Evolutionary conservation across 1,140 invertebrate genomes (phyloP).

Genomic region (Drosophila tani): DNA sequence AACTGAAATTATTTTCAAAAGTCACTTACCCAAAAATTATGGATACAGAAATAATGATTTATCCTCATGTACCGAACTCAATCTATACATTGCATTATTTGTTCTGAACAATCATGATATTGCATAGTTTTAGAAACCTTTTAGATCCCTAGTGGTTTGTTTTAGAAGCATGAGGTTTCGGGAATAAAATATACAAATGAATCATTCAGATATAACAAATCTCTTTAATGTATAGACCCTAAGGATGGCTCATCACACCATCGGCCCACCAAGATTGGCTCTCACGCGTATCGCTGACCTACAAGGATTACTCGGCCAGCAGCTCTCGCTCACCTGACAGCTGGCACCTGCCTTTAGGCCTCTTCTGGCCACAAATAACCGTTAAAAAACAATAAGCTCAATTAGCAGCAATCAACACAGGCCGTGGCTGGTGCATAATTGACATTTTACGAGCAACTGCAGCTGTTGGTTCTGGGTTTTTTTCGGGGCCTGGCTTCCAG

Average conservation of each 20-base stretch:
- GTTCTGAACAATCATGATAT: no score
- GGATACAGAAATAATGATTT: no score
- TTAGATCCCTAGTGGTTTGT: no score
- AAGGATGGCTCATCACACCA: not conserved
- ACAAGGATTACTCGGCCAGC: conserved; percentile 9
- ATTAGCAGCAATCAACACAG: conserved; percentile 68
- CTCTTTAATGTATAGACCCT: no score
- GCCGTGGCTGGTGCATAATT: conserved; percentile 55
- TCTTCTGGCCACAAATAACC: conserved; percentile 36
- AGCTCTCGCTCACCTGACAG: conserved; percentile 18
- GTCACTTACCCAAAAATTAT: no score
- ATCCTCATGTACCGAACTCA: no score
- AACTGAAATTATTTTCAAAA: no score
- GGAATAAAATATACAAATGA: not conserved
- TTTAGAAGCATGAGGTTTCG: not conserved
- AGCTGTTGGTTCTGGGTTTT: conserved; percentile 54
- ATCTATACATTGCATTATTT: no score
- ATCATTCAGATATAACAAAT: no score
- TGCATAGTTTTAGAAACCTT: no score
- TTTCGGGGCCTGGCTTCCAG: conserved; percentile 10
- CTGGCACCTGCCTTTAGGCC: conserved; percentile 52
- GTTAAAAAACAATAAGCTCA: conserved; percentile 79
- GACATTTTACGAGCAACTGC: conserved; percentile 69
- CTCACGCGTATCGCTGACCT: conserved; percentile 52
- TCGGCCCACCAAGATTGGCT: conserved; percentile 34